Evolutionary conservation across 2,888 invertebrate genomes (phyloP).

Genomic region (Phrixothrix hirtus): DNA sequence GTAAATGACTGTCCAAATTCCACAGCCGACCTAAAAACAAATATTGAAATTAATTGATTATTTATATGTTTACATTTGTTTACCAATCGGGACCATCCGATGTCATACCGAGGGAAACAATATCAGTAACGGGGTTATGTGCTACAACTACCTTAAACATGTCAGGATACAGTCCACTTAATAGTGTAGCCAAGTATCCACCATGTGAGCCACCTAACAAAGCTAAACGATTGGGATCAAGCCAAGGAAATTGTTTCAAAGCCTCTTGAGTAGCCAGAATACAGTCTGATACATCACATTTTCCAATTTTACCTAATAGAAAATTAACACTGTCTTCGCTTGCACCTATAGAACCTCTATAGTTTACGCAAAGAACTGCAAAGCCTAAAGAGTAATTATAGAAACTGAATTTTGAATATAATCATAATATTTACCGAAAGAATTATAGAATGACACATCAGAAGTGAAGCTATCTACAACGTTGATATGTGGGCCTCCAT

Average conservation of each 20-base stretch:
- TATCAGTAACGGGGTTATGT: slow-evolving; percentile 82
- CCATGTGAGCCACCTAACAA: slow-evolving; percentile 89
- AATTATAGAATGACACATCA: slow-evolving; percentile 66
- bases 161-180: slow-evolving; percentile 82
- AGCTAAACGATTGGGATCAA: slow-evolving; percentile 66
- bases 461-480: slow-evolving; percentile 67
- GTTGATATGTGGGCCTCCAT: slow-evolving; percentile 81
- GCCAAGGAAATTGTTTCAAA: slow-evolving; percentile 59
- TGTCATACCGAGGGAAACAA: slow-evolving; percentile 70
- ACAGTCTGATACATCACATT: slow-evolving; percentile 80
- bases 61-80: slow-evolving; percentile 47
- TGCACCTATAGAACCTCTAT: slow-evolving; percentile 76
- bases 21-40: slow-evolving; percentile 64
- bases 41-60: too few species aligned
- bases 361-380: slow-evolving; percentile 70
- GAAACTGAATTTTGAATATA: background rate
- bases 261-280: slow-evolving; percentile 66
- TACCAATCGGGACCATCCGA: slow-evolving; percentile 93
- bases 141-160: slow-evolving; percentile 73
- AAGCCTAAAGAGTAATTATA: slow-evolving; percentile 66
- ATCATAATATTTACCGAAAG: slow-evolving; percentile 6
- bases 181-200: slow-evolving; percentile 82
- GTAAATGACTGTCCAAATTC: slow-evolving; percentile 64
- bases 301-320: slow-evolving; percentile 74
- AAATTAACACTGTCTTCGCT: slow-evolving; percentile 73